phyloP scores from a whole-genome alignment of 2,888 invertebrate genomes.

The Darwinula stevensoni region DNA sequence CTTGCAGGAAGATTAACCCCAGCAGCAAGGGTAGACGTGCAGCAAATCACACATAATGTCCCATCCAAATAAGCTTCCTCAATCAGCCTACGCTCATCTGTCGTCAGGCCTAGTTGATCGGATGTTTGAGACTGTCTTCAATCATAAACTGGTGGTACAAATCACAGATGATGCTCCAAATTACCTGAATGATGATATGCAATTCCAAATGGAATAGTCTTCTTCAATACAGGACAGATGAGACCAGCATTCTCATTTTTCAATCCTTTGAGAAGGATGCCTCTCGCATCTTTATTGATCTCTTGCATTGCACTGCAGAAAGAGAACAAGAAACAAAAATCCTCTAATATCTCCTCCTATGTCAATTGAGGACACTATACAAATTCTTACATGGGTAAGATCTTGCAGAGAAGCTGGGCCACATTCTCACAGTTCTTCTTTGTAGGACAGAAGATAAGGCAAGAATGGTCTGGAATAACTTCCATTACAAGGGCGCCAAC shows the following conservation, averaged over 20 bases:
- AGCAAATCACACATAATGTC: constrained; percentile 57
- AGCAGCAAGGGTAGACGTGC: constrained; percentile 89
- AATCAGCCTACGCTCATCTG: constrained; percentile 50
- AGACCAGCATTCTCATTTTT: constrained; percentile 30
- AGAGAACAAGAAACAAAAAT: too few species aligned
- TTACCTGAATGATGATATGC: constrained; percentile 67
- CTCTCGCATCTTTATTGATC: constrained; percentile 27
- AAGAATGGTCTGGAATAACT: constrained; percentile 43
- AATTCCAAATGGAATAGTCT: constrained; percentile 43
- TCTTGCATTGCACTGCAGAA: constrained; percentile 18
- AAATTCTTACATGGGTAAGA: constrained; percentile 20
- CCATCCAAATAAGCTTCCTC: constrained; percentile 61
- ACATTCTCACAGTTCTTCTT: constrained; percentile 79
- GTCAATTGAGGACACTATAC: too few species aligned
- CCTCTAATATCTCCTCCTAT: too few species aligned
- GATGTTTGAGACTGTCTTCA: too few species aligned
- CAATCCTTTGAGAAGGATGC: constrained; percentile 27
- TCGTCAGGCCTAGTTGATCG: constrained; percentile 31
- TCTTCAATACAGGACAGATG: constrained; percentile 31
- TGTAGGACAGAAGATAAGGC: constrained; percentile 73
- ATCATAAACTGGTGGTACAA: not conserved
- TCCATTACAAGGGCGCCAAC: constrained; percentile 49
- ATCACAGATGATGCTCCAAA: constrained; percentile 4
- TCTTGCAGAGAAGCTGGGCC: constrained; percentile 35
- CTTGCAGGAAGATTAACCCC: constrained; percentile 86